These are phyloP conservation scores for Chitala chitala DNA, from an alignment of 2,113 vertebrate species.

Conservation along the genomic window DNA sequence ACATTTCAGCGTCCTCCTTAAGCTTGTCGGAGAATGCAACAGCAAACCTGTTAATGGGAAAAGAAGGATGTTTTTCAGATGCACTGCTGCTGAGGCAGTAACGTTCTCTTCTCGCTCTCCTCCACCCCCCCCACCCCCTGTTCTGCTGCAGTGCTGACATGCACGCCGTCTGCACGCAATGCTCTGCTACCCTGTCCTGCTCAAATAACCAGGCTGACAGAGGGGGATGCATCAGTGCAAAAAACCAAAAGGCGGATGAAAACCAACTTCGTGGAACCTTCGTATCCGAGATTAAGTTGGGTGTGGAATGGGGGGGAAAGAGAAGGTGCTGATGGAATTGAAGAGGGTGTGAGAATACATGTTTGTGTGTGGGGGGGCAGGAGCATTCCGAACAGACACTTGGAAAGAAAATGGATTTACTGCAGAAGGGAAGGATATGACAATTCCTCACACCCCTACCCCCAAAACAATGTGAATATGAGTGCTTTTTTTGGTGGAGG, in stretches of 20 bases:
- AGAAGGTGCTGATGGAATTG: not conserved
- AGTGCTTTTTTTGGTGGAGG: no score
- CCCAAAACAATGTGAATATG: no score
- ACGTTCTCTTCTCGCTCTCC: no score
- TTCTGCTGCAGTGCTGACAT: not conserved
- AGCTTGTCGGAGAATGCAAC: slow-evolving; percentile 81
- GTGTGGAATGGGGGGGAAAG: not conserved
- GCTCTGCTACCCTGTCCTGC: not conserved
- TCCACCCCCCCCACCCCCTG: not conserved
- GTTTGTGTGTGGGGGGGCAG: no score
- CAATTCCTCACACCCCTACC: no score
- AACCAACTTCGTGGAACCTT: not conserved
- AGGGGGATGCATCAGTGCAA: not conserved
- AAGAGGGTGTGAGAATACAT: no score
- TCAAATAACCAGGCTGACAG: not conserved
- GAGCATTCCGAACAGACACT: no score
- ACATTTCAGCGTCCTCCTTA: slow-evolving; percentile 67
- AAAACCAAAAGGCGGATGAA: slow-evolving; percentile 1
- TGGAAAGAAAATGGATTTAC: no score
- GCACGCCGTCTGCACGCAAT: not conserved
- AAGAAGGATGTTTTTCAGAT: slow-evolving; percentile 23
- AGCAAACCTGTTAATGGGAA: slow-evolving; percentile 69
- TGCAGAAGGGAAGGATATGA: no score
- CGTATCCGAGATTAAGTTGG: slow-evolving; percentile 2
- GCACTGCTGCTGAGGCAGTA: not conserved